These are phyloP conservation scores for Galerucella pusilla DNA, from an alignment of 2,888 invertebrate species.

Conservation along the genomic window DNA sequence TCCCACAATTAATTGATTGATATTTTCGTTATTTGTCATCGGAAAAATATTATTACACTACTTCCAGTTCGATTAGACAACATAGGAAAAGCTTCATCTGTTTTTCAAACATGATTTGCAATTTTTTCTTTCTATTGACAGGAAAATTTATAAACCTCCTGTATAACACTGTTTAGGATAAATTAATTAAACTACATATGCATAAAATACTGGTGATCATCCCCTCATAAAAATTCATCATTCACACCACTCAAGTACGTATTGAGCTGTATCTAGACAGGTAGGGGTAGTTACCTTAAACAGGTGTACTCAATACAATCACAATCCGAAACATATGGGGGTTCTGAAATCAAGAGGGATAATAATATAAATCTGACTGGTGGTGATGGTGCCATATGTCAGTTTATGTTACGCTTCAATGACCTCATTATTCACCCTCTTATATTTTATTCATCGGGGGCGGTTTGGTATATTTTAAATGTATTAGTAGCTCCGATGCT, in stretches of 20 bases:
- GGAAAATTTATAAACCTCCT: too few species aligned
- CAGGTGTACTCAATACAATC: slow-evolving; percentile 47
- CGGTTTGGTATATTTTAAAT: slow-evolving; percentile 49
- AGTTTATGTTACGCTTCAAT: slow-evolving; percentile 54
- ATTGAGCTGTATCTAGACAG: slow-evolving; percentile 28
- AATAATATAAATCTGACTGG: slow-evolving; percentile 53
- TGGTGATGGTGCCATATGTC: slow-evolving; percentile 59
- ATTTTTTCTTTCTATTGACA: neutral
- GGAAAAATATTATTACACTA: slow-evolving; percentile 46
- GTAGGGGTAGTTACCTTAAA: slow-evolving; percentile 39
- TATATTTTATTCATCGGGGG: slow-evolving; percentile 48
- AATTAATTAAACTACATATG: too few species aligned
- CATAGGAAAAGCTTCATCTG: neutral
- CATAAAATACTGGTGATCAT: neutral
- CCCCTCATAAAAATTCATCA: neutral
- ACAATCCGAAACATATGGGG: slow-evolving; percentile 50
- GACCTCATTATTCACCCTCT: slow-evolving; percentile 55
- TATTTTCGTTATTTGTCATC: slow-evolving; percentile 56
- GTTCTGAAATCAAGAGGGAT: slow-evolving; percentile 46
- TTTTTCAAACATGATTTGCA: slow-evolving; percentile 15
- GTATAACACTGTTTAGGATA: neutral
- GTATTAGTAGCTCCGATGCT: slow-evolving; percentile 41
- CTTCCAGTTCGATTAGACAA: neutral
- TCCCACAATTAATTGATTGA: slow-evolving; percentile 52
- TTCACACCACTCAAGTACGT: slow-evolving; percentile 5